These are phyloP conservation scores for Notoglanidium macrostoma DNA, from an alignment of 2,797 vertebrate genomes.

Conservation along the genomic window DNA sequence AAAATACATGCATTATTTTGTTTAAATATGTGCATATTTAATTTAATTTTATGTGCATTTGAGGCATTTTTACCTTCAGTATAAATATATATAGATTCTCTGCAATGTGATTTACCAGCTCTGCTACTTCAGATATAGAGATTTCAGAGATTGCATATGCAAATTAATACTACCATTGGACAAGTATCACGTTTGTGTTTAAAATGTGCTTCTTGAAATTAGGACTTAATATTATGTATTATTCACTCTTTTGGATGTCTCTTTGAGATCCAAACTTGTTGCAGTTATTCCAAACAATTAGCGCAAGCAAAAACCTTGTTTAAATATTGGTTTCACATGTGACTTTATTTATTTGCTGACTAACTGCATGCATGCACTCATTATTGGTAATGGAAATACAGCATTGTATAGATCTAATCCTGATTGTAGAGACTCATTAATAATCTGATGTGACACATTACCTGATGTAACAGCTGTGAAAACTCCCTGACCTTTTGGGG, in stretches of 20 bases:
- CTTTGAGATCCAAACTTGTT: background rate
- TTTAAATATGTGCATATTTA: background rate
- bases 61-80: background rate
- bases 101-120: background rate
- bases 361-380: background rate
- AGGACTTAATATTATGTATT: background rate
- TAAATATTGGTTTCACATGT: background rate
- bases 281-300: background rate
- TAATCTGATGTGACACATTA: background rate
- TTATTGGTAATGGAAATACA: background rate
- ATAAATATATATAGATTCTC: background rate
- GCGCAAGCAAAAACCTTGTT: background rate
- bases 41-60: too few relatives aligned
- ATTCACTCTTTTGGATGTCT: background rate
- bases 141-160: background rate
- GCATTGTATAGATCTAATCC: background rate
- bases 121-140: background rate
- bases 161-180: background rate
- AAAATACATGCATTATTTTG: background rate
- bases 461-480: constrained; percentile 9
- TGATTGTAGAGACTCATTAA: background rate
- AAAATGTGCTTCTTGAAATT: background rate
- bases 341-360: background rate
- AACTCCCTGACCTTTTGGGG: background rate
- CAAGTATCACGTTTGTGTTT: background rate